Evolutionary conservation across 2,113 vertebrate species (phyloP), one percentile per base, ranked within the genome.

Genomic region (Amphiprion ocellaris): DNA sequence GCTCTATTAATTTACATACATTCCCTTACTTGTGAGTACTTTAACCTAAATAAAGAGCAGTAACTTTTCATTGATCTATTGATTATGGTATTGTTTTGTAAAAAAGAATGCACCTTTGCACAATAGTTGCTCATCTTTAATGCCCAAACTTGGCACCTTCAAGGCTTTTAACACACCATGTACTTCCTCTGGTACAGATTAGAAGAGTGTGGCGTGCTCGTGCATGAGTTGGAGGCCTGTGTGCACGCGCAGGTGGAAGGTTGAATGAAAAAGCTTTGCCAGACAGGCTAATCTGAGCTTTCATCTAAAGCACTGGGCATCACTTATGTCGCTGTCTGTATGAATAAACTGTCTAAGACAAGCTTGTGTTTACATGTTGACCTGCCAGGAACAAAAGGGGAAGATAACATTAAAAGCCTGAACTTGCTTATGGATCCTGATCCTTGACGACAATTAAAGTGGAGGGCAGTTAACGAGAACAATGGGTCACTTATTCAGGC

Each of bases 261-360:
- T 3, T 83, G 77, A 87, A 78, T 79, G 81, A 75, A 62, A 39
- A 62, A 21, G 14, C 52, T 55, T 54, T 10, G 17, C 21, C 87
- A 87, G 66, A 89, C 81, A 19, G 84, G 53, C 52, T 87, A 87
- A 90, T 90, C 88, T 76, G 74, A 82, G 86, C 75, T 71, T 74
- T 77, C 49, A 66, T 37, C 64, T 8, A 2, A 24, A 44, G 26
- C 68, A 61, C 65, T 30, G 49, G n/a, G 11, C 68, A 46, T 50
- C 71, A 46, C 41, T 86, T 56, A 70, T 76, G 80, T 68, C 70
- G 17, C 68, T 47, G 58, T 24, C 70, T 61, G 47, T 26, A 2
- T 0, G 46, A 56, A 61, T 71, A 75, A 77, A 37, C 54, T 0
- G 10, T 16, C 11, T n/a, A 41, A 39, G 55, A 30, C 23, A 1